Evolutionary conservation across 1,140 invertebrate genomes (phyloP), one percentile per base, ranked within the genome.

Genomic region (Drosophila melanica): DNA sequence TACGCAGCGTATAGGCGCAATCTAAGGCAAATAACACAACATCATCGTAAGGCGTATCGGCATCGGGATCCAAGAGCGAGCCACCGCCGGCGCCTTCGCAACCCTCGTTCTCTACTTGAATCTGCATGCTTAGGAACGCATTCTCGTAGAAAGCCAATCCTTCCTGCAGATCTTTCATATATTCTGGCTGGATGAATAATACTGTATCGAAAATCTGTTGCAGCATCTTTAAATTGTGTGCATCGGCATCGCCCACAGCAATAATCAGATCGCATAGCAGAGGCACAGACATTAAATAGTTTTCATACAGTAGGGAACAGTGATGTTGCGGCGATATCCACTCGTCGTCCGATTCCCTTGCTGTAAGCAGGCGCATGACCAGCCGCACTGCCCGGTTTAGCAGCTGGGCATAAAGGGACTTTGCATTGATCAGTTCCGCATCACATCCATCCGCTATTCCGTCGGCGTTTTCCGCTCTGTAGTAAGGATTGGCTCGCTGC

Each of bases 281-380:
- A 12, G 97, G 96, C 68, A 97, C 93, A 16, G 97, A 96, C 85
- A 97, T 95, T 68, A 97, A 93, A 91, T 95, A 97, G 75, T 97
- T 95, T 30, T 96, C 93, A 90, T 97, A 97, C 41, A 97, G 86
- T 47, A 97, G 81, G n/a, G 95, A 93, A 4, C 94, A 94, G 92
- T 96, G 94, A 51, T 94, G 94, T 48, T 93, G 85, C 41, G 93
- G 94, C 1, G 90, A 94, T 77, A 97, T 95, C 92, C 94, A 95
- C 79, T 95, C 93, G 5, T 95, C 94, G 86, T 94, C 93, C 27
- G 94, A 95, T 92, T 97, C 96, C 82, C 95, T 95, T 81, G 95
- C 94, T 10, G 96, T 97, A 6, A 95, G 93, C 54, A 97, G 93
- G 75, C 97, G 94, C 68, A 95, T 93, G 73, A 95, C 95, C 9